Conservation (phyloP, 2,797 vertebrate genomes). For the Agapornis canus region DNA sequence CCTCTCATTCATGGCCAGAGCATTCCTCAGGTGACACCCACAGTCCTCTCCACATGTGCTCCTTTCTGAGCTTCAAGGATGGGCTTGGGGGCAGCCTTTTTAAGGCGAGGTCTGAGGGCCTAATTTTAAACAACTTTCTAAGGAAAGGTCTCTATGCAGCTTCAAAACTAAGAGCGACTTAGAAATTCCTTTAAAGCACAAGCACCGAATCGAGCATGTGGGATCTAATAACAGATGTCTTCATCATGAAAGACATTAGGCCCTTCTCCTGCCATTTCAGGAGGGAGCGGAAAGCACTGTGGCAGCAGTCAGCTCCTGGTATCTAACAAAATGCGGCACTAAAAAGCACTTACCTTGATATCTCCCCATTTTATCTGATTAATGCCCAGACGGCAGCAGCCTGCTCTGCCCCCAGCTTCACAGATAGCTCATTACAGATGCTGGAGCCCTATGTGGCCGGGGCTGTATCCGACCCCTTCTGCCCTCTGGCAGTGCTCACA, state of each 20-base stretch:
- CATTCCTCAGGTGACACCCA: background rate
- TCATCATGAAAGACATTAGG: background rate
- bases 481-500: background rate
- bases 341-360: background rate
- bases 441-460: rapidly evolving
- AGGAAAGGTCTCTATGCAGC: background rate
- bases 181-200: background rate
- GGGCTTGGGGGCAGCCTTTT: background rate
- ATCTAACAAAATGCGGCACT: background rate
- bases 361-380: background rate
- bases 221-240: background rate
- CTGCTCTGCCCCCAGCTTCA: background rate
- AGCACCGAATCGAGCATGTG: rapidly evolving
- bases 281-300: background rate
- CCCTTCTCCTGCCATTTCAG: rapidly evolving
- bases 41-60: background rate
- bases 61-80: background rate
- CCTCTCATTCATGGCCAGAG: background rate
- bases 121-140: background rate
- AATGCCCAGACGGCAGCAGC: rapidly evolving
- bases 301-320: background rate
- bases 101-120: background rate
- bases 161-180: background rate
- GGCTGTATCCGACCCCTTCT: background rate
- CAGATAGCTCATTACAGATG: background rate